Percentiles rank a stretch among this genome's conserved stretches.
These are phyloP conservation scores for Steinernema feltiae DNA, from an alignment of 1,140 invertebrate species.

Conservation along the genomic window DNA sequence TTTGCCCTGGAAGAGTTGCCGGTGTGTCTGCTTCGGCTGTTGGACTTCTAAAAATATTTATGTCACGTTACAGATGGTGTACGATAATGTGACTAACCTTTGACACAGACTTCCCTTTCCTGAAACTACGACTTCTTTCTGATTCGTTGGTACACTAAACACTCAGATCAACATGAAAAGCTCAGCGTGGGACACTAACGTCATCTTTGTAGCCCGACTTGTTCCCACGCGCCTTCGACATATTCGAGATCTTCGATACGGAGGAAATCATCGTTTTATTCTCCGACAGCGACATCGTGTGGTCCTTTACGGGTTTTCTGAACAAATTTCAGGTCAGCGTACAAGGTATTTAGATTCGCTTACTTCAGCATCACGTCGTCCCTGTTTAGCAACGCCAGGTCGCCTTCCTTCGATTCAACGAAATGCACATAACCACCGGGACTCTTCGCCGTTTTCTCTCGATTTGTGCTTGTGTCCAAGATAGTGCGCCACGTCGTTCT, in stretches of 20 bases:
- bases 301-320: background rate
- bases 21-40: no score
- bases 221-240: background rate
- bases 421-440: background rate
- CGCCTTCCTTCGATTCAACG: background rate
- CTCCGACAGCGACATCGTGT: background rate
- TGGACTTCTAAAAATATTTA: no score
- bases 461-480: no score
- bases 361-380: background rate
- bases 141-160: no score
- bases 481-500: background rate
- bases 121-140: no score
- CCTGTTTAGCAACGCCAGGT: background rate
- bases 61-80: no score
- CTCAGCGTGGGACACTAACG: background rate
- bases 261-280: background rate
- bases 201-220: background rate
- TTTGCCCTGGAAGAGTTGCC: no score
- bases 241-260: background rate
- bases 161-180: no score
- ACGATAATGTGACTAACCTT: no score
- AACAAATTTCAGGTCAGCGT: background rate
- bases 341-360: background rate
- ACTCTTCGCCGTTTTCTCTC: no score
- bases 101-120: no score